A percentile compares a stretch with the other conserved stretches of the same genome.
Conservation (phyloP, 2,797 vertebrate species). For the Gila robusta region DNA sequence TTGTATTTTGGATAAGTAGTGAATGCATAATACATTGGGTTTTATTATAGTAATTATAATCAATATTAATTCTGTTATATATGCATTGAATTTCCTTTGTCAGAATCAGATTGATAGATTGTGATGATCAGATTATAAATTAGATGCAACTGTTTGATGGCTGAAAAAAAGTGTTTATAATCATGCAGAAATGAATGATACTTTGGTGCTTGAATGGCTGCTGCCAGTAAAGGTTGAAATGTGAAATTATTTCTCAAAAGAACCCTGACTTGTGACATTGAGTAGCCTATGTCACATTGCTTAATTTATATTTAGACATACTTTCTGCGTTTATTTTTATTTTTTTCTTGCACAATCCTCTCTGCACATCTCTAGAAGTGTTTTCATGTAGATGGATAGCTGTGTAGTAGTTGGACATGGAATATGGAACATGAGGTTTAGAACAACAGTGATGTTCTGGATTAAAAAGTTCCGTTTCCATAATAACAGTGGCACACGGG, state of each 20-base stretch:
- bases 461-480: slow-evolving; percentile 80
- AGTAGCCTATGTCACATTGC: not conserved
- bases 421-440: slow-evolving; percentile 71
- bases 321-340: not conserved
- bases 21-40: slow-evolving; percentile 26
- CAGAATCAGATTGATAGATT: not conserved
- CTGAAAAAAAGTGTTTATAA: not conserved
- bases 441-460: slow-evolving; percentile 75
- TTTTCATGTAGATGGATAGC: slow-evolving; percentile 59
- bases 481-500: slow-evolving; percentile 74
- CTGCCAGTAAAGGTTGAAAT: not conserved
- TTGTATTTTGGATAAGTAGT: slow-evolving; percentile 23
- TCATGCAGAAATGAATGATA: not conserved
- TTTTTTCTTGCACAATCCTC: not conserved
- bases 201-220: not conserved
- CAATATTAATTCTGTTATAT: slow-evolving; percentile 28
- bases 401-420: slow-evolving; percentile 67
- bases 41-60: slow-evolving; percentile 25
- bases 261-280: not conserved
- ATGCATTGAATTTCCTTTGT: slow-evolving; percentile 42
- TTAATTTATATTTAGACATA: not conserved
- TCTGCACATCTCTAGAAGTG: not conserved
- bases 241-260: slow-evolving; percentile 5
- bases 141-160: not conserved
- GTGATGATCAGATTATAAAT: not conserved